phyloP scores from a whole-genome alignment of 2,888 invertebrate genomes.

The Ramazzottius varieornatus region DNA sequence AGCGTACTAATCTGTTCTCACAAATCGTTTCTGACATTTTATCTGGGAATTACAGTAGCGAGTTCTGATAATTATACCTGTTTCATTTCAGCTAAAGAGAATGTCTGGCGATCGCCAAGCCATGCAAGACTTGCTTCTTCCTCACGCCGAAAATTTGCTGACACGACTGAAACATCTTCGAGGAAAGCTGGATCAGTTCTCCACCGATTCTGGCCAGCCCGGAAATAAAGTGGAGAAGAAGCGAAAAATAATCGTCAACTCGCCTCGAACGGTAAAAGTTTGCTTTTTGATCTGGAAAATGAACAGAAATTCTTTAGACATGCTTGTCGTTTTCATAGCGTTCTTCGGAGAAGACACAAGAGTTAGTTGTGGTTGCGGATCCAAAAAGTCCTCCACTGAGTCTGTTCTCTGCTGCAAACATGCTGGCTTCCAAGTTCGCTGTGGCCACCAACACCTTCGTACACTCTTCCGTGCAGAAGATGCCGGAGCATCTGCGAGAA shows the following conservation, averaged over 20 bases:
- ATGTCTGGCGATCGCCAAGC: not conserved
- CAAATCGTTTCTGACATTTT: not conserved
- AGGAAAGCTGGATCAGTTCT: not conserved
- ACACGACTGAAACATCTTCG: not conserved
- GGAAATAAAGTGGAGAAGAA: too few relatives aligned
- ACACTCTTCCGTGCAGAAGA: not conserved
- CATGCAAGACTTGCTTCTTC: not conserved
- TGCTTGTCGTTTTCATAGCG: not conserved
- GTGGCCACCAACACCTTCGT: not conserved
- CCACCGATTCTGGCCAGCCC: too few relatives aligned
- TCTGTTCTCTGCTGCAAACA: not conserved
- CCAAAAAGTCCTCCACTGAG: not conserved
- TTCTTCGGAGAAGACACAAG: not conserved
- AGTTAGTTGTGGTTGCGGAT: not conserved
- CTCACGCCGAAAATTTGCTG: not conserved
- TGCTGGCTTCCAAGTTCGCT: not conserved
- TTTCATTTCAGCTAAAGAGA: not conserved
- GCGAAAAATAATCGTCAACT: too few relatives aligned
- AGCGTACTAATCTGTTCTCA: not conserved
- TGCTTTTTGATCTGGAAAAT: too few relatives aligned
- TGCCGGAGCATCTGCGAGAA: not conserved
- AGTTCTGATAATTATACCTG: too few relatives aligned
- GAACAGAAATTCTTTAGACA: not conserved
- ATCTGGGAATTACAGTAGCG: not conserved
- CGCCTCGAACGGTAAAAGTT: too few relatives aligned